A percentile compares a stretch with the other conserved stretches of the same genome.
Conservation (phyloP, 2,888 invertebrate species). For the Andrena dorsata region DNA sequence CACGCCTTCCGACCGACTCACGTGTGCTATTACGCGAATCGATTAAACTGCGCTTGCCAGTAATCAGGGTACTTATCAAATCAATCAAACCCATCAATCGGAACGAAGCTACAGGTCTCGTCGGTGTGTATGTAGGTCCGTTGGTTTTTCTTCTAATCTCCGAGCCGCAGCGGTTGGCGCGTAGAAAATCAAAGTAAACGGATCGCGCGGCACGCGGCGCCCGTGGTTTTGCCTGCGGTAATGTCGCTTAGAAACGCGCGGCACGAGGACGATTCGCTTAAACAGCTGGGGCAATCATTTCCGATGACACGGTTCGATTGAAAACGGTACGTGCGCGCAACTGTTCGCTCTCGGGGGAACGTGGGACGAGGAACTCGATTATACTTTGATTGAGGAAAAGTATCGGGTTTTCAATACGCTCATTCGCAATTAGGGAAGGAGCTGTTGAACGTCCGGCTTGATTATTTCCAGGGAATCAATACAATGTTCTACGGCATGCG, state of each 20-base stretch:
- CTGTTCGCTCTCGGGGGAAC: conserved; percentile 10
- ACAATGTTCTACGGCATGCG: neutral
- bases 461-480: neutral
- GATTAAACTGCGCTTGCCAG: conserved; percentile 17
- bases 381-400: neutral
- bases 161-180: neutral
- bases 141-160: neutral
- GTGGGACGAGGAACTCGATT: conserved; percentile 4
- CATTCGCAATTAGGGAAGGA: neutral
- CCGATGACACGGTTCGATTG: conserved; percentile 76
- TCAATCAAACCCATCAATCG: neutral
- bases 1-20: neutral
- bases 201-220: conserved; percentile 8
- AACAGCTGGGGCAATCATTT: conserved; percentile 76
- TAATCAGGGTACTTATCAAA: conserved; percentile 1
- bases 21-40: neutral
- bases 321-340: conserved; percentile 67
- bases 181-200: neutral
- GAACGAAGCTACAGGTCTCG: neutral
- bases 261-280: conserved; percentile 56
- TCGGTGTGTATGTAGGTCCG: neutral
- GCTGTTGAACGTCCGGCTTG: neutral
- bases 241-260: conserved; percentile 41
- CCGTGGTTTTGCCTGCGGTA: conserved; percentile 1
- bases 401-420: neutral